Evolutionary conservation across 2,888 invertebrate species (phyloP), one percentile per base, ranked within the genome.

Genomic region (Dorcus hopei): DNA sequence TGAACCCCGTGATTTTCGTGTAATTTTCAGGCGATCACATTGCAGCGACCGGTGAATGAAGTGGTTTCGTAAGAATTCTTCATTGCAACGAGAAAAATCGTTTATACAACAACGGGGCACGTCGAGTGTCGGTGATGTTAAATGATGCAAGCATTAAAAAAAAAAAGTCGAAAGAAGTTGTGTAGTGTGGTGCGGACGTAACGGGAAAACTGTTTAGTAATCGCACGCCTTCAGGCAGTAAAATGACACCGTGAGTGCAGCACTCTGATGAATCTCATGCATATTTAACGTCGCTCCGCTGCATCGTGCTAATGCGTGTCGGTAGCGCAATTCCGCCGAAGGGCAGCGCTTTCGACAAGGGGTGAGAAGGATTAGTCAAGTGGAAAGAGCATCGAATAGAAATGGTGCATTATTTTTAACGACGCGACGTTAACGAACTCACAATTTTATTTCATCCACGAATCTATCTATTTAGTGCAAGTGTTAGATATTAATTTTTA

Each of bases 381-480:
- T 61, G 63, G 62, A 60, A 65, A 63, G 61, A 65, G 60, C 63
- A 59, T 59, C 64, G 66, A 63, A 66, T 66, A 65, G 64, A 66
- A 66, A 66, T 65, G 61, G 63, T 52, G 62, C 65, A 65, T 65
- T 65, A 63, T 57, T 63, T 58, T 56, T 58, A 65, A 33, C 7
- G 26, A 61, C 65, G 64, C 65, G 64, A 63, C 62, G 57, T 61
- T 62, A 66, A 66, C 62, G 62, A 61, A 66, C 63, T 63, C 26
- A 6, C 26, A 7, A 33, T 33, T 33, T 33, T 33, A 33, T 33
- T 33, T 33, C 26, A 7, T 7, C 26, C 3, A 5, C 26, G 26
- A 33, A 33, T 33, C 26, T 33, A 6, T 6, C 26, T 7, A 33
- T 7, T 7, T 33, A 33, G 3, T 33, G 7, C 26, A 33, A 26